These are phyloP conservation scores for Serripes groenlandicus DNA, from an alignment of 2,888 invertebrate species.

Conservation along the genomic window DNA sequence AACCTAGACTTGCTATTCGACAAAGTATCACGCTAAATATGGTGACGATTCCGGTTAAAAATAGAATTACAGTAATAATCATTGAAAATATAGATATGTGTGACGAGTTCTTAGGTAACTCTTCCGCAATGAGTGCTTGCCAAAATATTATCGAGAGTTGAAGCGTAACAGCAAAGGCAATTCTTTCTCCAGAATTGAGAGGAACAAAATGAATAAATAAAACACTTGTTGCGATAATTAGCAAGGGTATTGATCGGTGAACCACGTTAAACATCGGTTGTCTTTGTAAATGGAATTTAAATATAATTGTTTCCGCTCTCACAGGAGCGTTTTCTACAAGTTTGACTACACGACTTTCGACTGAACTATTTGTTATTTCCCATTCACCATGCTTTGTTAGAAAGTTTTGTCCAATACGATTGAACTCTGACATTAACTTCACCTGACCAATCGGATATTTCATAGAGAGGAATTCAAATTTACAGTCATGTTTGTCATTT, in stretches of 20 bases:
- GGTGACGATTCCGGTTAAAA: background rate
- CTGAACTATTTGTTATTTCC: background rate
- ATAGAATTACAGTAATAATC: background rate
- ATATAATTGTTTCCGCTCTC: too few species aligned
- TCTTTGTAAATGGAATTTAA: too few species aligned
- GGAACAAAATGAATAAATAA: slow-evolving; percentile 7
- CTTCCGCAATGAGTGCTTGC: slow-evolving; percentile 9
- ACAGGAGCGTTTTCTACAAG: too few species aligned
- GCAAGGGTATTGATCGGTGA: background rate
- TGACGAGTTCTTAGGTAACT: slow-evolving; percentile 9
- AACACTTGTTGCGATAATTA: background rate
- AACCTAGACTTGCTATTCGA: background rate
- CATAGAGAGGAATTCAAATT: slow-evolving; percentile 5
- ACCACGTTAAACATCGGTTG: background rate
- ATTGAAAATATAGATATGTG: slow-evolving; percentile 13
- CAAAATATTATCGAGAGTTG: background rate
- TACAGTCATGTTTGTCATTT: background rate
- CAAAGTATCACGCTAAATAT: slow-evolving; percentile 6
- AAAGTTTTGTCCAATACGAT: background rate
- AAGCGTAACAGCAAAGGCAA: slow-evolving; percentile 1
- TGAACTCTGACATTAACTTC: background rate
- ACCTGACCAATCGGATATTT: background rate
- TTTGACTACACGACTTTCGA: too few species aligned
- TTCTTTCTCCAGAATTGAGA: slow-evolving; percentile 3
- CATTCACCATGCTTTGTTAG: slow-evolving; percentile 2